Conservation (phyloP, 2,888 invertebrate genomes). For the Agrochola lota region DNA sequence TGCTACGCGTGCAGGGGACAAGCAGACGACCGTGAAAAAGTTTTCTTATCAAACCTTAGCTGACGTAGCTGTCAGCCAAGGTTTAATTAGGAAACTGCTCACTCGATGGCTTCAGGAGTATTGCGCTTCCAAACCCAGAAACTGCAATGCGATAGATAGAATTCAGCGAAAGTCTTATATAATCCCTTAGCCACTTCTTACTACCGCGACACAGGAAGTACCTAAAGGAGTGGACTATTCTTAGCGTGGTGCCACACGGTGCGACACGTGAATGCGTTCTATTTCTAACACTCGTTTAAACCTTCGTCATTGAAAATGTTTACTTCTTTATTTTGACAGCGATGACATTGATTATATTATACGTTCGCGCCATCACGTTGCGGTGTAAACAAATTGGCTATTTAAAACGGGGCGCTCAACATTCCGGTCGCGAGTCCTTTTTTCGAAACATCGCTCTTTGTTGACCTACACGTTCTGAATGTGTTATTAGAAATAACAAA, state of each 20-base stretch:
- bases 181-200: constrained; percentile 16
- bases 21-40: background rate
- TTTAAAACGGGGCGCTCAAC: constrained; percentile 48
- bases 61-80: background rate
- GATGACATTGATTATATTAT: constrained; percentile 56
- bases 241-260: constrained; percentile 31
- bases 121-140: background rate
- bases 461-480: constrained; percentile 58
- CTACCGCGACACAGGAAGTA: constrained; percentile 38
- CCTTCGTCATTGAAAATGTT: constrained; percentile 55
- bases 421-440: constrained; percentile 43
- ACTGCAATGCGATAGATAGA: background rate
- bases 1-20: background rate
- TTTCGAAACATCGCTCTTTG: constrained; percentile 3
- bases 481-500: constrained; percentile 50
- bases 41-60: constrained; percentile 3
- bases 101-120: background rate
- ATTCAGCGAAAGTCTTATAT: constrained; percentile 11
- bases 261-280: constrained; percentile 54
- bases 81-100: background rate
- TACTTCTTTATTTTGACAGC: constrained; percentile 41
- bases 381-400: constrained; percentile 58
- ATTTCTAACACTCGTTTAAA: constrained; percentile 48
- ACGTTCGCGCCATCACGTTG: constrained; percentile 30
- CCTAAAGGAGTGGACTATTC: constrained; percentile 41